Evolutionary conservation across 2,888 invertebrate genomes (phyloP).

Genomic region (Andrena camellia): DNA sequence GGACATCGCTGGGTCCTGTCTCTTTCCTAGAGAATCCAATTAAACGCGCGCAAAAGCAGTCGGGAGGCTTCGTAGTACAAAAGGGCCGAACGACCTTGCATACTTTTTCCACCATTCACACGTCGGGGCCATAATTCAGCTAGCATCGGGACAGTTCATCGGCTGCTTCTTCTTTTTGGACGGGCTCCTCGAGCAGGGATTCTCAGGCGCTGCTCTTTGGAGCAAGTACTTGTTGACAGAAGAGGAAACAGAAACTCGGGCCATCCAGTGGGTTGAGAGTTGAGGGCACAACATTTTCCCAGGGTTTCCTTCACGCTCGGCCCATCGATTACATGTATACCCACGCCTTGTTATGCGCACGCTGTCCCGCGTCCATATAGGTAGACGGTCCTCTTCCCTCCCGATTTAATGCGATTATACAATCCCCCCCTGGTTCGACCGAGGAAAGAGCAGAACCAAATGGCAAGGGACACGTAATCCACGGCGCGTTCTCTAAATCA

Average conservation of each 20-base stretch:
- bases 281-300: slow-evolving; percentile 53
- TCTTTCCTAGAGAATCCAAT: slow-evolving; percentile 59
- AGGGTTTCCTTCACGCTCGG: slow-evolving; percentile 22
- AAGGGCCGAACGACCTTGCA: slow-evolving; percentile 76
- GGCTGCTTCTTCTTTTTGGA: slow-evolving; percentile 43
- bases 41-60: slow-evolving; percentile 47
- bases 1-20: slow-evolving; percentile 22
- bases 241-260: background rate
- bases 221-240: background rate
- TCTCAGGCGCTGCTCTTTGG: slow-evolving; percentile 23
- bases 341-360: slow-evolving; percentile 62
- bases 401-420: slow-evolving; percentile 69
- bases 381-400: slow-evolving; percentile 64
- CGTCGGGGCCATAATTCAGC: slow-evolving; percentile 75
- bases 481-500: slow-evolving; percentile 61
- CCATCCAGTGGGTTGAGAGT: slow-evolving; percentile 36
- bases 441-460: slow-evolving; percentile 21
- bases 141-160: slow-evolving; percentile 64
- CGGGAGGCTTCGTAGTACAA: slow-evolving; percentile 48
- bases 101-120: slow-evolving; percentile 68
- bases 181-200: slow-evolving; percentile 59
- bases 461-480: slow-evolving; percentile 52
- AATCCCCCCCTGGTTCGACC: slow-evolving; percentile 15
- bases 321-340: slow-evolving; percentile 66
- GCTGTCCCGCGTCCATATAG: slow-evolving; percentile 62